Evolutionary conservation across 2,113 vertebrate genomes (phyloP), one percentile per base, ranked within the genome.

Genomic region (Trematocara zebra): DNA sequence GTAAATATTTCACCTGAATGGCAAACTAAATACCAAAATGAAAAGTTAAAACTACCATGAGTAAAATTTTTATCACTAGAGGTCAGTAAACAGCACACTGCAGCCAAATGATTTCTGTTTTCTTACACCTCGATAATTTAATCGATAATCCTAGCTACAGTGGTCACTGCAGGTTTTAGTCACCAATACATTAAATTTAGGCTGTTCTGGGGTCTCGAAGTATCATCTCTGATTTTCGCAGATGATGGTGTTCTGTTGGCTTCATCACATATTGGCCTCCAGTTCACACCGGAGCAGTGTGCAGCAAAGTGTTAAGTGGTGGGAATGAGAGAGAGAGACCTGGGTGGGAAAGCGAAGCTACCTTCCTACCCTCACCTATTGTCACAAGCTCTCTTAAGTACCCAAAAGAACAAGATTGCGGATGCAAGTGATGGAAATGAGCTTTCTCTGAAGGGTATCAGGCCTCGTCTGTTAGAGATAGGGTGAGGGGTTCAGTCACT

Each of bases 121-220:
- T 33, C 56, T 59, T 59, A 33, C 0, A 0, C 28, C 2, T 61
- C 23, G 3, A 26, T 26, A 11, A 2, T 61, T 61, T 61, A 33
- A 35, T 18, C 0, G 6, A 7, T 7, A 64, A 64, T 61, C 8
- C 31, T 64, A 64, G 31, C 59, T 11, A 35, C 59, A 35, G 9
- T 61, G 3, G 17, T 64, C 59, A n/a, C 59, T 64, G 31, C 59
- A 64, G 59, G 31, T 64, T 64, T 64, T 64, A 11, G 31, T 64
- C 59, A 64, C 31, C 59, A 64, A 35, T 35, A 35, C 59, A 37
- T 64, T 37, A 2, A 4, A 37, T n/a, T 37, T 64, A 64, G 10
- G 37, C 59, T 64, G 10, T 64, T 64, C 31, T 64, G 59, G 6
- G 57, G 17, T 2, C 33, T 37, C 4, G 3, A 35, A 64, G 2